Percentiles rank a stretch among this genome's conserved stretches.
Evolutionary conservation across 2,797 vertebrate genomes (phyloP).

Genomic region (Rhincodon typus): DNA sequence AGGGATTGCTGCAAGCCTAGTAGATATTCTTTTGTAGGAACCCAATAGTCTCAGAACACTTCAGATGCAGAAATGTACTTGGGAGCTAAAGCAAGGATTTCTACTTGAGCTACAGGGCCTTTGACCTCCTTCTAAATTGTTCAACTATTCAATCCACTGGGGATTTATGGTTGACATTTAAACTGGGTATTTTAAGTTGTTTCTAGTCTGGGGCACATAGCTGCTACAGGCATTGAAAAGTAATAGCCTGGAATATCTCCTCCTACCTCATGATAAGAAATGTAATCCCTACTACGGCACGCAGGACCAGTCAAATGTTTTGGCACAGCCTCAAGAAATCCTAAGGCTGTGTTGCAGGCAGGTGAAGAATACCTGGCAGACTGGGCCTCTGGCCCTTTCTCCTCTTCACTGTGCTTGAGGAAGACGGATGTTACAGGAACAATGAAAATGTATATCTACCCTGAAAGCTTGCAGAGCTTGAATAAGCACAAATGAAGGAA

Average conservation of each 20-base stretch:
- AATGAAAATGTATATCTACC: not conserved
- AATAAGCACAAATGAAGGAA: not conserved
- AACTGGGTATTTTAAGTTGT: not conserved
- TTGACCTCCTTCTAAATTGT: not conserved
- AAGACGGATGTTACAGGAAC: not conserved
- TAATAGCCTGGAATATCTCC: not conserved
- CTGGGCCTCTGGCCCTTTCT: not conserved
- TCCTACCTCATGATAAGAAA: not conserved
- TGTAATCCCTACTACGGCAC: not conserved
- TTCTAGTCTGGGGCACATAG: not conserved
- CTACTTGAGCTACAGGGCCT: not conserved
- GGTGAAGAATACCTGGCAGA: not conserved
- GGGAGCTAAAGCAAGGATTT: not conserved
- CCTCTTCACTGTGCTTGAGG: not conserved
- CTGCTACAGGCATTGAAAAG: not conserved
- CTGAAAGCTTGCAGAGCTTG: slow-evolving; percentile 7
- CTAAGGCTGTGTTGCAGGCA: not conserved
- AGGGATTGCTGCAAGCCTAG: not conserved
- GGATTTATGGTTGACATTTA: not conserved
- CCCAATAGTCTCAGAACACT: not conserved
- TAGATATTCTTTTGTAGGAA: not conserved
- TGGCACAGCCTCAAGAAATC: not conserved
- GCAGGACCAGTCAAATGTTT: not conserved
- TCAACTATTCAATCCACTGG: not conserved
- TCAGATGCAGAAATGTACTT: not conserved